Evolutionary conservation across 1,140 invertebrate genomes (phyloP).

Genomic region (Drosophila navojoa): DNA sequence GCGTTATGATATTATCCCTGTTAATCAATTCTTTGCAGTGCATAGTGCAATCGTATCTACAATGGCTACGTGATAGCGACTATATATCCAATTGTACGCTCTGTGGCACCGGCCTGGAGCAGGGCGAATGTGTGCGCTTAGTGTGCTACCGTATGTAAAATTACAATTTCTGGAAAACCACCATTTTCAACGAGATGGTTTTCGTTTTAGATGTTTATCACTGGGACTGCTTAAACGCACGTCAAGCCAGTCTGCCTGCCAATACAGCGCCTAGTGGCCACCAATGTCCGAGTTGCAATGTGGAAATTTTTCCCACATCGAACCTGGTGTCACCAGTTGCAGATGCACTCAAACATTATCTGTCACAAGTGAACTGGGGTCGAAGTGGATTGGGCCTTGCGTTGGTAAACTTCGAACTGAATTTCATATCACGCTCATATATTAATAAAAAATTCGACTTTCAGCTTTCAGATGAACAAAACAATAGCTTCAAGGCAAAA

Average conservation of each 20-base stretch:
- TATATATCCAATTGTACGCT: constrained; percentile 96
- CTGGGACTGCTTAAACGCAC: constrained; percentile 80
- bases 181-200: not conserved
- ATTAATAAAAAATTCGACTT: not conserved
- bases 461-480: constrained; percentile 70
- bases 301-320: constrained; percentile 76
- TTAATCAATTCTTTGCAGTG: constrained; percentile 88
- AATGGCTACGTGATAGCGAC: constrained; percentile 98
- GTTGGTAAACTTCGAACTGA: constrained; percentile 51
- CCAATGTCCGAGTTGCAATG: constrained; percentile 71
- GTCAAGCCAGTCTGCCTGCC: constrained; percentile 76
- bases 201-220: constrained; percentile 72
- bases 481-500: constrained; percentile 58
- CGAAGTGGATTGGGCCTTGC: constrained; percentile 78
- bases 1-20: not conserved
- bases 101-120: constrained; percentile 91
- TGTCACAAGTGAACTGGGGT: constrained; percentile 81
- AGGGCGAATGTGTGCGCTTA: constrained; percentile 94
- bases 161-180: not conserved
- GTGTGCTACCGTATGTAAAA: constrained; percentile 91
- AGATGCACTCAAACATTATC: constrained; percentile 69
- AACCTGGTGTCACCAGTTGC: constrained; percentile 82
- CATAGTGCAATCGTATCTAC: constrained; percentile 97
- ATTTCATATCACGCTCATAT: too few species aligned
- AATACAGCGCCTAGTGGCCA: constrained; percentile 81